A percentile compares a stretch with the other conserved stretches of the same genome.
These are phyloP conservation scores for Aurelia sp. DNA, from an alignment of 30 jellyfish, hydroid and myxozoan genomes.

Conservation along the genomic window DNA sequence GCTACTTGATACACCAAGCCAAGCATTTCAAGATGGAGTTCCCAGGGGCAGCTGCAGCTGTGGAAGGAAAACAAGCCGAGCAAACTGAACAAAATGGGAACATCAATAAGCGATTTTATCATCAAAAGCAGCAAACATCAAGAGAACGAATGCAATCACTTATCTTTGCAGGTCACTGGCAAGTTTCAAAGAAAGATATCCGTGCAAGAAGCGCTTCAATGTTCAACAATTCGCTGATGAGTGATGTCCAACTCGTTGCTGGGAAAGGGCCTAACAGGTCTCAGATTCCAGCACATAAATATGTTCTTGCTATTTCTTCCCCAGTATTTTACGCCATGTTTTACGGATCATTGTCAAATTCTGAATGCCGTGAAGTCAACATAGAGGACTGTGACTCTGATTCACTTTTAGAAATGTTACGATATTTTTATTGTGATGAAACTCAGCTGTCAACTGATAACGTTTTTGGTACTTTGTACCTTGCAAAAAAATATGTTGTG, in stretches of 20 bases:
- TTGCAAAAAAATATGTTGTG: conserved; percentile 76
- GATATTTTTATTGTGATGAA: conserved; percentile 78
- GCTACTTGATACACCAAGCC: background rate
- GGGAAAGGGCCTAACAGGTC: conserved; percentile 46
- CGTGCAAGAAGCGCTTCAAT: conserved; percentile 61
- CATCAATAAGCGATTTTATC: conserved; percentile 38
- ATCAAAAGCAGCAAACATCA: conserved; percentile 19
- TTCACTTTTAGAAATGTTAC: conserved; percentile 61
- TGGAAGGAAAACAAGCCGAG: background rate
- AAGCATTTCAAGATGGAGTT: conserved; percentile 4
- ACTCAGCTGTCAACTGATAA: conserved; percentile 60
- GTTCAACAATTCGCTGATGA: conserved; percentile 76
- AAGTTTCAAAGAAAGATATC: conserved; percentile 51
- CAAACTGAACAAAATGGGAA: conserved; percentile 1
- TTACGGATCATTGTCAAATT: conserved; percentile 60
- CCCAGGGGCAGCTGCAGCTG: conserved; percentile 19
- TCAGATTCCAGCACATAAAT: conserved; percentile 72
- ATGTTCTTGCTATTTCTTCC: conserved; percentile 67
- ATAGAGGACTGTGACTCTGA: conserved; percentile 73
- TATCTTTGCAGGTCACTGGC: conserved; percentile 75
- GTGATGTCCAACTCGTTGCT: conserved; percentile 58
- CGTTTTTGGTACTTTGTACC: conserved; percentile 75
- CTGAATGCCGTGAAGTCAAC: conserved; percentile 40
- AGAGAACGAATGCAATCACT: conserved; percentile 53
- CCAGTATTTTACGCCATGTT: conserved; percentile 83